phyloP scores from a whole-genome alignment of 2,888 invertebrate genomes.

The Oxytorus armatus region DNA sequence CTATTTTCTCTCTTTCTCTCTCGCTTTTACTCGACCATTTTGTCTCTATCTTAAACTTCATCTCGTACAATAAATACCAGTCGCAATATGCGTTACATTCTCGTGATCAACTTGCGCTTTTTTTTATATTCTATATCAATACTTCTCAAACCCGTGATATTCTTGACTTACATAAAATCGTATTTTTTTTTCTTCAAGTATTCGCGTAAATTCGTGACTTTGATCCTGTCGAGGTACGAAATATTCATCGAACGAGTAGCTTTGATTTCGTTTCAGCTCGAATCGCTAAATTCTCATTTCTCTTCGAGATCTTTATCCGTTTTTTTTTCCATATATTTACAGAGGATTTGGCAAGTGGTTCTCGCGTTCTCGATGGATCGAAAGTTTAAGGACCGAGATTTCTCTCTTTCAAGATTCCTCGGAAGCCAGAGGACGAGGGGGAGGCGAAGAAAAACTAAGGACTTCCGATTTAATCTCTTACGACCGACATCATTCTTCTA shows the following conservation, averaged over 20 bases:
- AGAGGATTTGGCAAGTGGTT: constrained; percentile 56
- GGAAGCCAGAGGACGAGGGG: constrained; percentile 12
- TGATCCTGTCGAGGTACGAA: too few species aligned
- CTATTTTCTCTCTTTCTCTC: constrained; percentile 7
- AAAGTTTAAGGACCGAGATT: not conserved
- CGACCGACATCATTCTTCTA: not conserved
- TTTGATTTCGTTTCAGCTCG: not conserved
- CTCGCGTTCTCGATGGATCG: constrained; percentile 9
- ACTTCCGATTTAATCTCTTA: constrained; percentile 33
- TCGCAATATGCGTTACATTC: too few species aligned
- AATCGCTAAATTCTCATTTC: not conserved
- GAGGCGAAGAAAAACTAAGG: not conserved
- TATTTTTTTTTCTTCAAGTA: not conserved
- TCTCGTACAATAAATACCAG: constrained; percentile 22
- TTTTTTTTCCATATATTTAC: constrained; percentile 51
- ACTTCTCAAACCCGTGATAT: too few species aligned
- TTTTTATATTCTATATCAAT: too few species aligned
- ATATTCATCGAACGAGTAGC: not conserved
- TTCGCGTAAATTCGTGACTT: too few species aligned
- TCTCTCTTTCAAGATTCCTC: constrained; percentile 11
- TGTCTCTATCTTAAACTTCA: constrained; percentile 3
- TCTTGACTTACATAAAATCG: too few species aligned
- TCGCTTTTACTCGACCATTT: not conserved
- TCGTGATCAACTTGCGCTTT: too few species aligned
- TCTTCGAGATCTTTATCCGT: constrained; percentile 16